Conservation (phyloP, 1,140 invertebrate species). For the Diachasmimorpha longicaudata region DNA sequence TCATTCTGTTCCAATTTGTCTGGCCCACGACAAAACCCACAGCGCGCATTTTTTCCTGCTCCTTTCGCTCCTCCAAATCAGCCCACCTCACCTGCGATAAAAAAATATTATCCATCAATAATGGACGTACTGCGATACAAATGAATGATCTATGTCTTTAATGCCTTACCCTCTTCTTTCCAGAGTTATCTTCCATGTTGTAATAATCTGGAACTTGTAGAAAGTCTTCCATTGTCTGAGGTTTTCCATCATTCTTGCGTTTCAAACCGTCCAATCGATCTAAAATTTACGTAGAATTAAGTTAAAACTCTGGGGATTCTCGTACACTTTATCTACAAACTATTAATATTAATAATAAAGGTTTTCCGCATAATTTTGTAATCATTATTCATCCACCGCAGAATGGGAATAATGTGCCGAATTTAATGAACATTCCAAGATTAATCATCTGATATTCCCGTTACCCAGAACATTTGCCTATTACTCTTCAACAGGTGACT, state of each 20-base stretch:
- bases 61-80: constrained; percentile 90
- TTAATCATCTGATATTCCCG: too few relatives aligned
- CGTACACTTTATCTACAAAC: too few relatives aligned
- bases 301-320: too few relatives aligned
- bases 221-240: constrained; percentile 86
- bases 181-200: constrained; percentile 69
- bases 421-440: too few relatives aligned
- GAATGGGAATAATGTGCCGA: too few relatives aligned
- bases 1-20: constrained; percentile 93
- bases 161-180: constrained; percentile 84
- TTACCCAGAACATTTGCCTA: too few relatives aligned
- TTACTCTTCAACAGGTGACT: too few relatives aligned
- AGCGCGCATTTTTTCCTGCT: constrained; percentile 89
- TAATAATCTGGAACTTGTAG: constrained; percentile 86
- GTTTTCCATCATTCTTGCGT: constrained; percentile 62
- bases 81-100: constrained; percentile 90
- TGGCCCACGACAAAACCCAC: constrained; percentile 95
- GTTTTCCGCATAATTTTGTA: too few relatives aligned
- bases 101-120: not conserved
- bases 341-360: too few relatives aligned
- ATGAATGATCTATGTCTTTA: not conserved
- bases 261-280: constrained; percentile 87
- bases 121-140: constrained; percentile 28
- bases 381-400: too few relatives aligned
- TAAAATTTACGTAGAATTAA: constrained; percentile 55